Base-by-base conservation (phyloP, 2,113 vertebrate species). In the Brachypodius melanocephalos region DNA sequence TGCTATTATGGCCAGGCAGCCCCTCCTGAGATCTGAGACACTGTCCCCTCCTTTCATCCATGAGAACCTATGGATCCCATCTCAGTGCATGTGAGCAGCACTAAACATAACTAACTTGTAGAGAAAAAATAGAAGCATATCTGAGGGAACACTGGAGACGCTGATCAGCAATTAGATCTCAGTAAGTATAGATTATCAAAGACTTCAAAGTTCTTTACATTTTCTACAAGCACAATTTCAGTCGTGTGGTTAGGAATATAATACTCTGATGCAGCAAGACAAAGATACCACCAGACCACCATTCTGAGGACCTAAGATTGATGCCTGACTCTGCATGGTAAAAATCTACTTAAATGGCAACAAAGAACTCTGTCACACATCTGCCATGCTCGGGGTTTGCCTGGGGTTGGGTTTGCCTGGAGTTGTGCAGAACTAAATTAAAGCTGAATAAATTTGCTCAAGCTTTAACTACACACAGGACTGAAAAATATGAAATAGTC, bases 1-100 rank as follows among this genome's bases (percentile, higher is more conserved):
- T 72, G n/a, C 28, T 71, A 4, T 36, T 34, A 26, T 12, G 16
- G 36, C 4, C 61, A 71, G 32, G 3, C 40, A 66, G 25, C 2
- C 14, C 7, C 28, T 90, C 62, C 22, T 28, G 72, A 75, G 40
- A 59, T 8, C 5, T 67, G 38, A 82, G 55, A 74, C 8, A 10
- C 17, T 29, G 25, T 57, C 29, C 43, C 36, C 3, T 18, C 31
- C 20, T 82, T 58, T 54, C 57, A 82, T 24, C 21, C 18, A 2
- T 2, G 26, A 75, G 40, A 80, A 77, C 14, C 17, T 49, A 10
- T 0, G 0, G 51, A 78, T 90, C 1, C 0, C 40, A 34, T 78
- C 40, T 78, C 58, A 38, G 45, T 34, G 20, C 13, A 20, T 48
- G 7, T 8, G 20, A 81, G n/a, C 40, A 63, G 14, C n/a, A 72